A percentile compares a stretch with the other conserved stretches of the same genome.
Conservation (phyloP, 1,140 invertebrate genomes). For the Pentalonia nigronervosa region DNA sequence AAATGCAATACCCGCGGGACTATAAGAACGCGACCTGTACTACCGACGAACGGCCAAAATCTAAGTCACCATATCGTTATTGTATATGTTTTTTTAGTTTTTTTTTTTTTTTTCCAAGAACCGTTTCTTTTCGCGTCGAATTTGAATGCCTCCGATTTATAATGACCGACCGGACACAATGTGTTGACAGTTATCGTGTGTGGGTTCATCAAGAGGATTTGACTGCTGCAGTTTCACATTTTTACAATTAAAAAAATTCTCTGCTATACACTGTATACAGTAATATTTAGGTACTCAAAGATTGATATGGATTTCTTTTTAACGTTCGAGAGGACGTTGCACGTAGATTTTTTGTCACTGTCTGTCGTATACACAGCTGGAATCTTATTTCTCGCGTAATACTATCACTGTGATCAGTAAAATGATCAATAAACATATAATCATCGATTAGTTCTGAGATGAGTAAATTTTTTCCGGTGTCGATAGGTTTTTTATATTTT, state of each 20-base stretch:
- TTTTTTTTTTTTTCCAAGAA: not conserved
- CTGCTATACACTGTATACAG: too few relatives aligned
- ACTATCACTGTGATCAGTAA: not conserved
- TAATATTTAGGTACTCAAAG: not conserved
- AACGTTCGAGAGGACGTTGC: too few relatives aligned
- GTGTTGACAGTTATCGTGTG: not conserved
- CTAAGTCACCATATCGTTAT: not conserved
- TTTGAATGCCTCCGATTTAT: not conserved
- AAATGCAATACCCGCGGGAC: not conserved
- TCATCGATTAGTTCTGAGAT: too few relatives aligned
- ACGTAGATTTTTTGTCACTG: not conserved
- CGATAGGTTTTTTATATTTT: not conserved
- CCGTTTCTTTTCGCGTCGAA: not conserved
- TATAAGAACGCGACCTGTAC: not conserved
- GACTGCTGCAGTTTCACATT: not conserved
- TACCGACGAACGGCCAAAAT: not conserved
- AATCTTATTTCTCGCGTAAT: not conserved
- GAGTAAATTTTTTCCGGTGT: too few relatives aligned
- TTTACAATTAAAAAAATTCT: not conserved
- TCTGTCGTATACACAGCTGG: not conserved
- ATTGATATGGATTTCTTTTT: not conserved
- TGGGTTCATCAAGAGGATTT: not conserved
- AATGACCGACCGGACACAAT: not conserved
- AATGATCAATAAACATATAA: not conserved
- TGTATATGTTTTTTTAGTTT: not conserved